These are phyloP conservation scores for Coptodon rendalli DNA, from an alignment of 2,113 vertebrate species.

Conservation along the genomic window DNA sequence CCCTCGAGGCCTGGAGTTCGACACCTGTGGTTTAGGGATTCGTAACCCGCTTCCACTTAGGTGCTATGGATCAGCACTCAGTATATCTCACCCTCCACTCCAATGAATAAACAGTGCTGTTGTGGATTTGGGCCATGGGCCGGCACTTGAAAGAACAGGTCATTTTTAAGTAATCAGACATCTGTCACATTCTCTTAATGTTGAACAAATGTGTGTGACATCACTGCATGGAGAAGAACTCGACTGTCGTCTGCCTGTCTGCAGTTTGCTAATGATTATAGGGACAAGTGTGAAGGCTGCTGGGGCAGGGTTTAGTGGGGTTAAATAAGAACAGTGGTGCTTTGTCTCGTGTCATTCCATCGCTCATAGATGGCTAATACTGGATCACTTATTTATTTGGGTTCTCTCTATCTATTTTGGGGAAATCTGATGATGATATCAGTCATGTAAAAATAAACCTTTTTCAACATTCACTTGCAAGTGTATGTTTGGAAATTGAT, in stretches of 20 bases:
- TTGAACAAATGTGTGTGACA: neutral
- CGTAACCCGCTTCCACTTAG: accelerated
- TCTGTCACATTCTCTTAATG: neutral
- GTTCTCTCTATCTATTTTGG: neutral
- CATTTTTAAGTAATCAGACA: neutral
- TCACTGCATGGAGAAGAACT: neutral
- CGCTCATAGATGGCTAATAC: neutral
- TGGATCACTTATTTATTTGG: neutral
- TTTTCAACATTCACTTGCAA: neutral
- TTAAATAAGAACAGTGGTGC: neutral
- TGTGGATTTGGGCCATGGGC: neutral
- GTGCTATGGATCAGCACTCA: neutral
- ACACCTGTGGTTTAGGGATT: neutral
- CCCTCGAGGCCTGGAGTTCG: accelerated
- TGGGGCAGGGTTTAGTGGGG: neutral
- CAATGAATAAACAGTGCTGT: neutral
- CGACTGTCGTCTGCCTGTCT: accelerated
- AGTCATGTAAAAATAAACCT: neutral
- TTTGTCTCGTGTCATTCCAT: neutral
- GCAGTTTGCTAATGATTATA: neutral
- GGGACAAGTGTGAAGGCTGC: neutral
- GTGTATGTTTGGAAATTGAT: neutral
- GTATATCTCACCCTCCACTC: accelerated
- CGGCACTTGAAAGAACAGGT: accelerated
- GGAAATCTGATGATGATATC: neutral